phyloP scores from a whole-genome alignment of 2,113 vertebrate genomes.

The Malurus melanocephalus region DNA sequence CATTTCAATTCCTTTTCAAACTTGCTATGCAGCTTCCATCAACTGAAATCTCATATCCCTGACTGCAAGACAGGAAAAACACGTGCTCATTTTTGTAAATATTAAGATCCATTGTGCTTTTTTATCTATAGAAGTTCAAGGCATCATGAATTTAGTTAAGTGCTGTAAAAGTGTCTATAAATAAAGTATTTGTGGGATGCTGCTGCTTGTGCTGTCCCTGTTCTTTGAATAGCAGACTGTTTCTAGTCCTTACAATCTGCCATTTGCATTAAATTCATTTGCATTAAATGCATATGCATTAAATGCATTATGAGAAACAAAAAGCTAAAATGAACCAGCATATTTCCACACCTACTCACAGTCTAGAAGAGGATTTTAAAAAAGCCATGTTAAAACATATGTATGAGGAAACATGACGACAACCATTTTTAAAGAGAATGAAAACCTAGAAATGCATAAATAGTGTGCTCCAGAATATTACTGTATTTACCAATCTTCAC shows the following conservation, averaged over 20 bases:
- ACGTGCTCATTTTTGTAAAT: slow-evolving; percentile 11
- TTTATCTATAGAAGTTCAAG: background rate
- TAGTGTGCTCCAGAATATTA: background rate
- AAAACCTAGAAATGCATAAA: background rate
- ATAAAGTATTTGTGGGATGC: slow-evolving; percentile 50
- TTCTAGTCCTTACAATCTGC: slow-evolving; percentile 25
- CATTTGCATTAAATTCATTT: slow-evolving; percentile 22
- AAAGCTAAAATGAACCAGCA: background rate
- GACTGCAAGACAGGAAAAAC: slow-evolving; percentile 5
- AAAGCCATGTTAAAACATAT: background rate
- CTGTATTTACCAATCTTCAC: background rate
- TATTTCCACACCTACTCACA: background rate
- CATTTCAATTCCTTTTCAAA: background rate
- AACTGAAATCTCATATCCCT: background rate
- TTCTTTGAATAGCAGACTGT: background rate
- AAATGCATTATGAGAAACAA: background rate
- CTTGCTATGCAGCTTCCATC: background rate
- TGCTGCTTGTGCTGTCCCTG: slow-evolving; percentile 23
- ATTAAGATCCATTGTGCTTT: background rate
- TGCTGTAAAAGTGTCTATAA: slow-evolving; percentile 19
- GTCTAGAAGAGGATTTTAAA: background rate
- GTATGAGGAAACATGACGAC: background rate
- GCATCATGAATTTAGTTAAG: slow-evolving; percentile 3
- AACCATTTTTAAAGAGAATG: background rate
- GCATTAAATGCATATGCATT: slow-evolving; percentile 18